Evolutionary conservation across 2,113 vertebrate species (phyloP).

Genomic region (Empidonax traillii): DNA sequence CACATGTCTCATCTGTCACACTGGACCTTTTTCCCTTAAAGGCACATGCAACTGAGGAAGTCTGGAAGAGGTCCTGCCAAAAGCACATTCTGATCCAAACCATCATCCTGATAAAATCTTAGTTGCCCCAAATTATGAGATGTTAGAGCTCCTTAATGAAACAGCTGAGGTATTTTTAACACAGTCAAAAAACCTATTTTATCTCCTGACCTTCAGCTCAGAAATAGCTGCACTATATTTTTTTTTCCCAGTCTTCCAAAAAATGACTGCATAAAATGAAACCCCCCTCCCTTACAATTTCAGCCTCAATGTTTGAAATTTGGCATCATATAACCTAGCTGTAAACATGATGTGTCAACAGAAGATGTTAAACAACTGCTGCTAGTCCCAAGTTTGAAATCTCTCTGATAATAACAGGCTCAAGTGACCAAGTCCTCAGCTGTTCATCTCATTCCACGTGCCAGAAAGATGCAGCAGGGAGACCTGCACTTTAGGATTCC

Average conservation of each 20-base stretch:
- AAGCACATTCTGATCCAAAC: constrained; percentile 17
- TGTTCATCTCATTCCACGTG: not conserved
- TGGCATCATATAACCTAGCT: not conserved
- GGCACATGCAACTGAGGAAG: not conserved
- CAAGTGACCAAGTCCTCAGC: not conserved
- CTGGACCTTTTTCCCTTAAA: constrained; percentile 27
- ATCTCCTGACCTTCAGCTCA: constrained; percentile 60
- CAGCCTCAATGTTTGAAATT: not conserved
- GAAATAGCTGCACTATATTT: constrained; percentile 55
- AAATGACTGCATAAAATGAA: not conserved
- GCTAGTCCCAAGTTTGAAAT: not conserved
- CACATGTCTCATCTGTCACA: constrained; percentile 27
- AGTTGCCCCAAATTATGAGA: constrained; percentile 53
- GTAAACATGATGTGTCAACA: not conserved
- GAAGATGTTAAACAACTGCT: not conserved
- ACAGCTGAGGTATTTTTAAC: constrained; percentile 57
- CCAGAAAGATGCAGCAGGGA: not conserved
- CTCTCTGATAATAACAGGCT: not conserved
- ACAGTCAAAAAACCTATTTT: constrained; percentile 58
- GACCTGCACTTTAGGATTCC: not conserved
- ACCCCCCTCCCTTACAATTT: not conserved
- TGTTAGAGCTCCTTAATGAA: constrained; percentile 46
- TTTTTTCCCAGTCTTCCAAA: not conserved
- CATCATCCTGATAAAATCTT: not conserved
- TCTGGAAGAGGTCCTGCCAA: not conserved